Evolutionary conservation across 23 tunicate genomes (phyloP), one percentile per base, ranked within the genome.

Genomic region (Ascidia mentula): DNA sequence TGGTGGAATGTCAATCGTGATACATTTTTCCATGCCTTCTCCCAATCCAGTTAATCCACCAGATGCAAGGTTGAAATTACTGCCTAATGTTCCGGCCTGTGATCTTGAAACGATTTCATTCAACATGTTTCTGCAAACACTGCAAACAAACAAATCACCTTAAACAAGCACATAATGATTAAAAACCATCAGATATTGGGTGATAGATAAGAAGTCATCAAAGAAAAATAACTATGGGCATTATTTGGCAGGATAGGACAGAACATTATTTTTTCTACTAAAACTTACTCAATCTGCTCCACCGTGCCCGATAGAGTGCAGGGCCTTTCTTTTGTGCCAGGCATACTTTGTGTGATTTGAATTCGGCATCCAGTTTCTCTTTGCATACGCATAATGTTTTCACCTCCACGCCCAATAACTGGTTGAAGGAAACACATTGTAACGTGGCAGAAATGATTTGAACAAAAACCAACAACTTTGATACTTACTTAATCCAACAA

Each of bases 391-490:
- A 89, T 96, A 36, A 96, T 96, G 83, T 96, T 91, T 59, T 96
- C 99, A 22, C 99, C 99, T 18, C 97, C 97, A 38, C 96, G 86
- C 22, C 99, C 99, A 73, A 96, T 96, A 85, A 96, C 97, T 91
- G 76, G 18, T 26, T 46, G 40, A 70, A 33, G 69, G 34, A 69
- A 18, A n/a, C n/a, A n/a, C n/a, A n/a, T n/a, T n/a, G n/a, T n/a
- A n/a, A n/a, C n/a, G n/a, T n/a, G n/a, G n/a, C n/a, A n/a, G n/a
- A n/a, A n/a, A n/a, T n/a, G n/a, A n/a, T n/a, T n/a, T n/a, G n/a
- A n/a, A n/a, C n/a, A n/a, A n/a, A n/a, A n/a, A n/a, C n/a, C n/a
- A n/a, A n/a, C n/a, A 18, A 0, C 20, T 22, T 0, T 20, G 42
- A 31, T 38, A 42, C 92, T 85, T 84, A 89, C 95, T 86, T 61